Base-by-base conservation (phyloP, 2,113 vertebrate species). In the Crocuta crocuta region DNA sequence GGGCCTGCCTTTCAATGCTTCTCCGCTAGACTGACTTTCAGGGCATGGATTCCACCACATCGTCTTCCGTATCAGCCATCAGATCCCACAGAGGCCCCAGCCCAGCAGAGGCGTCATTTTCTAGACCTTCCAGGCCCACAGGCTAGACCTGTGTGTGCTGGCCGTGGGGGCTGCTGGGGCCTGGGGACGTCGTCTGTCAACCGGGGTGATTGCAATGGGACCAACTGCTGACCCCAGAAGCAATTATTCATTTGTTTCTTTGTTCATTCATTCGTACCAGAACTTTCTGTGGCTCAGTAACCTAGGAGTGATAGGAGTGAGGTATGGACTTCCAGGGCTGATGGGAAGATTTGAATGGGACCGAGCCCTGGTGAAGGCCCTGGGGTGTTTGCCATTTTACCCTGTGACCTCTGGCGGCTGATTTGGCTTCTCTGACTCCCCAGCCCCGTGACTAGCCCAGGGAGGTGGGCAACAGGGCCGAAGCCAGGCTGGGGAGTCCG, bases 191-290 rank as follows among this genome's bases (percentile, higher is more conserved):
- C 10, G 33, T 85, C 58, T 74, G 10, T 95, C 86, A 83, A 33
- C 10, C 11, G 12, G 26, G 55, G 39, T 35, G 66, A 80, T 53
- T 81, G 81, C 63, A 48, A 0, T 1, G 65, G 85, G 70, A 68
- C 48, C 78, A 68, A 3, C 17, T 17, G 26, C 80, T 58, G 91
- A 68, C 53, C 82, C 70, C 17, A 58, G 87, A 81, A 71, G 45
- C 53, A 83, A 35, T 81, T 33, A 53, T 80, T 94, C 28, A 0
- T 85, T 35, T 28, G 71, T 92, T 87, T 96, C 84, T 95, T 81
- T 5, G 31, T 82, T 95, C 61, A 23, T 81, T 96, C 31, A 31
- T 73, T 93, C 83, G 13, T 55, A 7, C 9, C 13, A 61, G 45
- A 73, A 50, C 11, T 21, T 92, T 66, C 83, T 45, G 79, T 33